Percentiles rank a stretch among this genome's conserved stretches.
phyloP scores from a whole-genome alignment of 2,888 invertebrate species.

The Onthophagus sagittarius region DNA sequence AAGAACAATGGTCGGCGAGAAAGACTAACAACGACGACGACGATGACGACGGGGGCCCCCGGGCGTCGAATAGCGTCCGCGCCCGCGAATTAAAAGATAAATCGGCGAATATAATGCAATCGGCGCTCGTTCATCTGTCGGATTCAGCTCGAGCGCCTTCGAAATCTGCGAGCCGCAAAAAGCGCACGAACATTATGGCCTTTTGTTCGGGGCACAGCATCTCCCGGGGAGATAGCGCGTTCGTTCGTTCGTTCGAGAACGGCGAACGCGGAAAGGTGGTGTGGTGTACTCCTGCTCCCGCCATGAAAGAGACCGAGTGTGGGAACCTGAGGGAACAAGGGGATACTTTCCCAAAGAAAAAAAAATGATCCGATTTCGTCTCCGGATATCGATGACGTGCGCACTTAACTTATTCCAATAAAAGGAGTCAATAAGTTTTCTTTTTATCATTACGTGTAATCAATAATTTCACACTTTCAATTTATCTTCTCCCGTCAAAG shows the following conservation, averaged over 20 bases:
- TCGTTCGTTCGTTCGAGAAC: not conserved
- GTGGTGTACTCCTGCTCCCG: not conserved
- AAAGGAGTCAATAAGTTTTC: too few species aligned
- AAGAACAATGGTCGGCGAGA: conserved; percentile 42
- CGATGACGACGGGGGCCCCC: conserved; percentile 26
- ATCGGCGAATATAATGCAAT: conserved; percentile 42
- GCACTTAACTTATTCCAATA: too few species aligned
- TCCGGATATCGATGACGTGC: too few species aligned
- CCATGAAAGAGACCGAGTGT: too few species aligned
- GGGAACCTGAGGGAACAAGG: too few species aligned
- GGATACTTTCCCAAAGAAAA: too few species aligned
- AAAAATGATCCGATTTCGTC: too few species aligned
- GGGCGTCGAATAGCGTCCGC: conserved; percentile 38
- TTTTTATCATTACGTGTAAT: too few species aligned
- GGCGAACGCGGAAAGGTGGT: not conserved
- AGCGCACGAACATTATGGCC: conserved; percentile 35
- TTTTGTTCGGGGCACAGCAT: conserved; percentile 32
- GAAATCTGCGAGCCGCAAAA: conserved; percentile 39
- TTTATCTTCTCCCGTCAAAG: too few species aligned
- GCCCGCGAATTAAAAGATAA: conserved; percentile 41
- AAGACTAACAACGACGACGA: conserved; percentile 39
- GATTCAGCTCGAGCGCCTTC: conserved; percentile 39
- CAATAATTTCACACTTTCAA: too few species aligned
- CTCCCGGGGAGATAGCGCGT: conserved; percentile 2
- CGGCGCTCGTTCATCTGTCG: conserved; percentile 40